Base-by-base conservation (phyloP, 37 sponge, comb jelly and placozoan species). In the Crambe crambe region DNA sequence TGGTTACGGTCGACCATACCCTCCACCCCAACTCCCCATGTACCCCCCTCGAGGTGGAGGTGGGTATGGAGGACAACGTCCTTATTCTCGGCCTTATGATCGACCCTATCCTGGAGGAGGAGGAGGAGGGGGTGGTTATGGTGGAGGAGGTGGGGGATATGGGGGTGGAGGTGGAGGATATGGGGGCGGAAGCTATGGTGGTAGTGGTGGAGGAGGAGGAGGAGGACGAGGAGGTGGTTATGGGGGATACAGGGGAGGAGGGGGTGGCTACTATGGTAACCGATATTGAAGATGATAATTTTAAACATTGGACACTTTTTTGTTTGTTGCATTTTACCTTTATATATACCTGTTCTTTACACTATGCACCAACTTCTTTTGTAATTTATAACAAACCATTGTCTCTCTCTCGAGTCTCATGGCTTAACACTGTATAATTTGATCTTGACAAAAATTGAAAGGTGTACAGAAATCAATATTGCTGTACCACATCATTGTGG, bases 11-110 rank as follows among this genome's bases (percentile, higher is more conserved):
- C 22, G 32, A 0, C 26, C 71, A 29, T 56, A 54, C 70, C 70
- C 20, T 32, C 56, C 54, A 22, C 79, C 64, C 65, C 56, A 37
- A 54, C 66, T 67, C 66, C 80, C 36, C 66, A 69, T 66, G 40
- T 36, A 27, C 59, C 60, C 58, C 60, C 71, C 25, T 9, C 56
- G 18, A 20, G 35, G 66, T 25, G 25, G n/a, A 23, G 78, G 66
- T 34, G 35, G 57, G 10, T 76, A 34, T n/a, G 63, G 66, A 3
- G n/a, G n/a, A n/a, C n/a, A n/a, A n/a, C 66, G 66, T 5, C 31
- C 66, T 20, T 47, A 73, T 42, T 43, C 29, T 42, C 51, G 51
- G 12, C 68, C 68, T 23, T 58, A 76, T 61, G 51, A 43, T 18
- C 59, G 54, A 27, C 79, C 62, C 35, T 56, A 5, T 60, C 20